Percentiles rank a stretch among this genome's conserved stretches.
phyloP scores from a whole-genome alignment of 2,797 vertebrate genomes.

The Phalanger gymnotis region DNA sequence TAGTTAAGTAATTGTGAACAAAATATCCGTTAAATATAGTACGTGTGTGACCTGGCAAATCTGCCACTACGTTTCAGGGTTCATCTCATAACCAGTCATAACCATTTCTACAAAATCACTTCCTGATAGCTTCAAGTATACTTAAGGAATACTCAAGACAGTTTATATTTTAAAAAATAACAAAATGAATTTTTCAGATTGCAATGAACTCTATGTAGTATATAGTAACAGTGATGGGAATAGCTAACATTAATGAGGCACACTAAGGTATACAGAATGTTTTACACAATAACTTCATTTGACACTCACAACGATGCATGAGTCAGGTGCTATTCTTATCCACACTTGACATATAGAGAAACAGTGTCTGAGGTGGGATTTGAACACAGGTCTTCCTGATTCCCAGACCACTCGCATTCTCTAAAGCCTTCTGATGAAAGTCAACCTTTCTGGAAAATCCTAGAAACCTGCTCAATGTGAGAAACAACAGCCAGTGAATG shows the following conservation, averaged over 20 bases:
- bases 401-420: not conserved
- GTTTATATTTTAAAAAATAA: not conserved
- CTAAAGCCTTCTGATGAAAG: not conserved
- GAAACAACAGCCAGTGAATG: not conserved
- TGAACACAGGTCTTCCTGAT: not conserved
- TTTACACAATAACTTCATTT: not conserved
- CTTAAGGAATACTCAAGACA: not conserved
- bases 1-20: constrained; percentile 27
- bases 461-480: not conserved
- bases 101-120: not conserved
- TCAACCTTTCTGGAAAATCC: constrained; percentile 6
- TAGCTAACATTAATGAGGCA: not conserved
- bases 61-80: constrained; percentile 5
- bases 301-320: not conserved
- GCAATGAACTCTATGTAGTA: not conserved
- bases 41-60: not conserved
- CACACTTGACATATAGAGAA: not conserved
- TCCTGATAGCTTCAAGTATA: not conserved
- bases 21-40: not conserved
- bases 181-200: not conserved
- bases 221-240: not conserved
- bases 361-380: not conserved
- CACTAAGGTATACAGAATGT: not conserved
- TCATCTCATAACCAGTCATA: constrained; percentile 20
- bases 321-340: not conserved